These are phyloP conservation scores for Lepilemur ruficaudatus DNA, from an alignment of 2,797 vertebrate genomes.

Conservation along the genomic window DNA sequence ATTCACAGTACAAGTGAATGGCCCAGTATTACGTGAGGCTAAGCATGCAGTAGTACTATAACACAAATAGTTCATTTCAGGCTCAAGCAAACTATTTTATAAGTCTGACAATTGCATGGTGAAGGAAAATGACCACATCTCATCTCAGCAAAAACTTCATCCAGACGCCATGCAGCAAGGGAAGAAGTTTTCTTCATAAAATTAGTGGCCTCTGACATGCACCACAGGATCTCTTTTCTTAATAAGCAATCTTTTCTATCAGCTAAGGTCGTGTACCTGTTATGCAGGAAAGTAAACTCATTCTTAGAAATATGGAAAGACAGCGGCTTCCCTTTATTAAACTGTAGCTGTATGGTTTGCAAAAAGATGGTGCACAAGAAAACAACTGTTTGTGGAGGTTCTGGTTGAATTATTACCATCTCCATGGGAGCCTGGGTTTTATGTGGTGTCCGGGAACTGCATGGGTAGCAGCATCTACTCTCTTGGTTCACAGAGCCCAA, in stretches of 20 bases:
- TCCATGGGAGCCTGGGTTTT: constrained; percentile 55
- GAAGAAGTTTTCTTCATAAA: constrained; percentile 30
- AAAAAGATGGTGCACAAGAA: background rate
- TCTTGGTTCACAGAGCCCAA: constrained; percentile 48
- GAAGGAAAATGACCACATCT: background rate
- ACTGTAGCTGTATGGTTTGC: background rate
- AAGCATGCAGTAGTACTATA: background rate
- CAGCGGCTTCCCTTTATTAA: background rate
- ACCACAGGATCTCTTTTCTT: background rate
- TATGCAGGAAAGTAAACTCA: background rate
- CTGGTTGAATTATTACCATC: constrained; percentile 29
- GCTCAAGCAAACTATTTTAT: background rate
- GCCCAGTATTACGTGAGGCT: background rate
- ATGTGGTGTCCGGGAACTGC: constrained; percentile 52
- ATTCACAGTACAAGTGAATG: background rate
- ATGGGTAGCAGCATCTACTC: background rate
- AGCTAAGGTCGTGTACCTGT: background rate
- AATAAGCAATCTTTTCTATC: background rate
- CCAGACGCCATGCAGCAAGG: background rate
- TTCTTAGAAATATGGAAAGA: background rate
- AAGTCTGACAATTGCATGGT: background rate
- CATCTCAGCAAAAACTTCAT: constrained; percentile 9
- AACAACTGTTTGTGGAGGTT: constrained; percentile 16
- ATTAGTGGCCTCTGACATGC: background rate
- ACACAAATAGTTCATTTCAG: constrained; percentile 21